Evolutionary conservation across 2,888 invertebrate genomes (phyloP).

Genomic region (Amphipyra berbera): DNA sequence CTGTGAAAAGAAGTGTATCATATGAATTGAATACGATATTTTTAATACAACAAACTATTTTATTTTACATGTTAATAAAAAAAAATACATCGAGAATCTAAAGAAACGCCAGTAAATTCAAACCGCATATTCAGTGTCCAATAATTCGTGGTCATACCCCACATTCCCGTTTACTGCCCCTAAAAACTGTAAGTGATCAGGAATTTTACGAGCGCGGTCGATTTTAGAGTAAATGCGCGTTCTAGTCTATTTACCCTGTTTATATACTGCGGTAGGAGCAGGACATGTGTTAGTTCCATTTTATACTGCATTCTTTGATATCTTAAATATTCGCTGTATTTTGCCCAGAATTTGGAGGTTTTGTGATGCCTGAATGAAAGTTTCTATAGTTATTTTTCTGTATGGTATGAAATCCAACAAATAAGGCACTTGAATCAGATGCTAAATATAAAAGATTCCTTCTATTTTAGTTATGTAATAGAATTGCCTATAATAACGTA

Average conservation of each 20-base stretch:
- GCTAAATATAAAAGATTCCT: not conserved
- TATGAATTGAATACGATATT: not conserved
- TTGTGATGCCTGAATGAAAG: not conserved
- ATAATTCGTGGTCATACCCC: conserved; percentile 31
- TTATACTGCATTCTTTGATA: conserved; percentile 25
- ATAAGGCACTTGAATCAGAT: no score
- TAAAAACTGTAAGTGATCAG: conserved; percentile 56
- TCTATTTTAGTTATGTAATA: conserved; percentile 11
- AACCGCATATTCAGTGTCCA: conserved; percentile 12
- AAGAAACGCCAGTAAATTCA: not conserved
- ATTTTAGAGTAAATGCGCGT: conserved; percentile 47
- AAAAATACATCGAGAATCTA: not conserved
- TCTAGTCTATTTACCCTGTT: conserved; percentile 41
- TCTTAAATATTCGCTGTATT: conserved; percentile 22
- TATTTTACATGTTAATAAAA: not conserved
- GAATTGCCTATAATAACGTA: conserved; percentile 20
- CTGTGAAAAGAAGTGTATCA: not conserved
- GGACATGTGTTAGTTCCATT: conserved; percentile 46
- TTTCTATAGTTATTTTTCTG: no score
- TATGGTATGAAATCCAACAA: no score
- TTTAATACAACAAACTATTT: not conserved
- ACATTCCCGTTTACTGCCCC: conserved; percentile 44
- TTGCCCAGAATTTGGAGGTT: not conserved
- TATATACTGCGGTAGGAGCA: conserved; percentile 40
- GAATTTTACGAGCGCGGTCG: conserved; percentile 53